Conservation (phyloP, 23 tunicate genomes). For the Trididemnum nubilum region DNA sequence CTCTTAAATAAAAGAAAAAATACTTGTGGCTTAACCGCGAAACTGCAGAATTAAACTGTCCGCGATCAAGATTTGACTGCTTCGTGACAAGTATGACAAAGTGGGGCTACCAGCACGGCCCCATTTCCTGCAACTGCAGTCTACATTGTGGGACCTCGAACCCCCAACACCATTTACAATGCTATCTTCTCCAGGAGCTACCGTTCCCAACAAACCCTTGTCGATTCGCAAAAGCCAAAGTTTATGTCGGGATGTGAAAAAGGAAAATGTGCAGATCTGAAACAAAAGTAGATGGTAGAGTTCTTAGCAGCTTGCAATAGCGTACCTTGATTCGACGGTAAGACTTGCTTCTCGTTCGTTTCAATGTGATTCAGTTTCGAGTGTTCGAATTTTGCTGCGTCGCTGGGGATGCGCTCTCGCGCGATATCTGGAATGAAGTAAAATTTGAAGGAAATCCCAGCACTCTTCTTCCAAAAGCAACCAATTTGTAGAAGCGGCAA, state of each 20-base stretch:
- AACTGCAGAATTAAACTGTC: background rate
- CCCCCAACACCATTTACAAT: slow-evolving; percentile 56
- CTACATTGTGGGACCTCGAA: too few species aligned
- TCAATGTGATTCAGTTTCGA: slow-evolving; percentile 59
- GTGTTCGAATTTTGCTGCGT: slow-evolving; percentile 60
- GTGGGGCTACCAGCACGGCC: slow-evolving; percentile 17
- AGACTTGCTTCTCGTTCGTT: slow-evolving; percentile 44
- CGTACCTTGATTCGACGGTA: slow-evolving; percentile 72
- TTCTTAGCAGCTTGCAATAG: too few species aligned
- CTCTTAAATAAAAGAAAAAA: slow-evolving; percentile 6
- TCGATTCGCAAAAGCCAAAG: too few species aligned
- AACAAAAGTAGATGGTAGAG: too few species aligned
- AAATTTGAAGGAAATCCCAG: too few species aligned
- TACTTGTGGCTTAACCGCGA: background rate
- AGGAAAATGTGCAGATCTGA: background rate
- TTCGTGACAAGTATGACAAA: slow-evolving; percentile 40
- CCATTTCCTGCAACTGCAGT: too few species aligned
- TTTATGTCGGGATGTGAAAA: too few species aligned
- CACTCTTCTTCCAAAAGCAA: too few species aligned
- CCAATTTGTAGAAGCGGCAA: too few species aligned
- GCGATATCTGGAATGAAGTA: slow-evolving; percentile 75
- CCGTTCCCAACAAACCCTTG: background rate
- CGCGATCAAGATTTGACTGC: slow-evolving; percentile 53
- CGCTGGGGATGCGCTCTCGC: slow-evolving; percentile 35
- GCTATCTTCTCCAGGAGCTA: slow-evolving; percentile 58